A percentile compares a stretch with the other conserved stretches of the same genome.
Conservation (phyloP, 2,797 vertebrate species). For the Channa striata region DNA sequence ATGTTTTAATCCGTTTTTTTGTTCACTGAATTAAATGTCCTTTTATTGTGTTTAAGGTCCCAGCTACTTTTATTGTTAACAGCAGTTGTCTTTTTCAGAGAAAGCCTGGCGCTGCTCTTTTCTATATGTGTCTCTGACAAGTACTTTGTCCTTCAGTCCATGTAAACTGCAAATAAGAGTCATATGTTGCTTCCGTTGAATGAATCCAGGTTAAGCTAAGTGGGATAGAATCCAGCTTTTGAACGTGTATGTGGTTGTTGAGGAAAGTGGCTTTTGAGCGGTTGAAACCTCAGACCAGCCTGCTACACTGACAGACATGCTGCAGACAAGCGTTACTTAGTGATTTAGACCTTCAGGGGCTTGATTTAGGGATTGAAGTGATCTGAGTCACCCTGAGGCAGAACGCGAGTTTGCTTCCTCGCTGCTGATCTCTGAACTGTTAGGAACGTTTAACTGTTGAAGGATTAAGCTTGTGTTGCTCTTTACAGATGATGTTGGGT, state of each 20-base stretch:
- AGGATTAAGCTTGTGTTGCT: neutral
- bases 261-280: slow-evolving; percentile 5
- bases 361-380: slow-evolving; percentile 18
- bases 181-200: no score
- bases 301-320: slow-evolving; percentile 9
- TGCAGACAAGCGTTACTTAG: neutral
- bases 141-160: no score
- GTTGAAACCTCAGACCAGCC: neutral
- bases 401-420: neutral
- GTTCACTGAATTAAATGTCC: neutral
- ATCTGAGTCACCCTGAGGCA: slow-evolving; percentile 6
- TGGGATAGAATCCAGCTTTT: neutral
- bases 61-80: neutral
- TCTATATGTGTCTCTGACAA: no score
- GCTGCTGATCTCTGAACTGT: slow-evolving; percentile 15
- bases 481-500: neutral
- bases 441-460: neutral
- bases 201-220: neutral
- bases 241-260: neutral
- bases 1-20: no score
- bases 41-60: neutral
- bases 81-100: neutral
- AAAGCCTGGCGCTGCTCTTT: neutral
- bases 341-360: slow-evolving; percentile 16
- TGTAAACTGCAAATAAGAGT: no score